Percentiles rank a stretch among this genome's conserved stretches.
Evolutionary conservation across 2,797 vertebrate genomes (phyloP).

Genomic region (Uromys caudimaculatus): DNA sequence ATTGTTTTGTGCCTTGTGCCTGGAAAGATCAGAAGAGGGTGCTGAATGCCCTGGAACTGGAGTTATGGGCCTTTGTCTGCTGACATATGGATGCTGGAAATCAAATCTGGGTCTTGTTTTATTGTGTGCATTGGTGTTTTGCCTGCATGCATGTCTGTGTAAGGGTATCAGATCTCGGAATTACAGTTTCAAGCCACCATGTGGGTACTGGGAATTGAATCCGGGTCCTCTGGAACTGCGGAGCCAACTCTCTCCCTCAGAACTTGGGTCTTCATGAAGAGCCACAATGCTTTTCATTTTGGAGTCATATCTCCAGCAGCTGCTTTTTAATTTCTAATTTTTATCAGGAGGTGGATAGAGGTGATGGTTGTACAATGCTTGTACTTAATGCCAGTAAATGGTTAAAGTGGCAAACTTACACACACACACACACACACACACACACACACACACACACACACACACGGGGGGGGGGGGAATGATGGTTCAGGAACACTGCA

Average conservation of each 20-base stretch:
- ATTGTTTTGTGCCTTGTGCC: neutral
- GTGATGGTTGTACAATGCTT: neutral
- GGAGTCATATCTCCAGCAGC: neutral
- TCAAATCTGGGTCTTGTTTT: neutral
- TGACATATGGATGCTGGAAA: neutral
- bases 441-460: neutral
- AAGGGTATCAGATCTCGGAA: neutral
- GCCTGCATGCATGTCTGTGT: neutral
- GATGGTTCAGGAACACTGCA: too few species aligned
- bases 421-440: too few species aligned
- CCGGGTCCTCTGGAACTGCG: neutral
- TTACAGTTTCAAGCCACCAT: neutral
- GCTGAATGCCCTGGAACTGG: neutral
- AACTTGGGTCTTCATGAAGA: neutral
- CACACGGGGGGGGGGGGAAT: too few species aligned
- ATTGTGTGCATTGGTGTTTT: neutral
- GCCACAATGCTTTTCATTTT: neutral
- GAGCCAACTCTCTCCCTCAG: neutral
- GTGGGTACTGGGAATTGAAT: neutral
- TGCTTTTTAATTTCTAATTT: neutral
- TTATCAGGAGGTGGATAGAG: neutral
- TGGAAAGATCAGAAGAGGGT: neutral
- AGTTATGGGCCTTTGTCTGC: neutral
- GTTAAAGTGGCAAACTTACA: neutral
- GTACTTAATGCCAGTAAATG: neutral